These are phyloP conservation scores for Euspilapteryx auroguttella DNA, from an alignment of 2,888 invertebrate genomes.

Conservation along the genomic window DNA sequence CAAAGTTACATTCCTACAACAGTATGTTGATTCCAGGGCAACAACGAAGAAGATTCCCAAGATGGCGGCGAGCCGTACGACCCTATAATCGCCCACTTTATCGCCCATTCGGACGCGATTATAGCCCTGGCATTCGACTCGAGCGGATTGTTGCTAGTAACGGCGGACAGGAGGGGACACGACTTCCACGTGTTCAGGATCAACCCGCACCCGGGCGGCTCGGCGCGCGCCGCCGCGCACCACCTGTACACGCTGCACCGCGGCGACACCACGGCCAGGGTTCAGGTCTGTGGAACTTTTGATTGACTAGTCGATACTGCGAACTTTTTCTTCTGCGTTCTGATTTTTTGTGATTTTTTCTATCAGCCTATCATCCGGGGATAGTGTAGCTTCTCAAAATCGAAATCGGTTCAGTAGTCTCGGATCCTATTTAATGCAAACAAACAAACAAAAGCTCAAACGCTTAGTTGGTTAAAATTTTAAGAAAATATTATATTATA, in stretches of 20 bases:
- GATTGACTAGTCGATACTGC: too few relatives aligned
- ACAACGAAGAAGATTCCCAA: conserved; percentile 57
- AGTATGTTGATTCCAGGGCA: conserved; percentile 34
- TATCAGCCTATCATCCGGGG: too few relatives aligned
- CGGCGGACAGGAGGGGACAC: conserved; percentile 90
- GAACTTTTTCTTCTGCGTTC: too few relatives aligned
- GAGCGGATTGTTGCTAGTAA: conserved; percentile 85
- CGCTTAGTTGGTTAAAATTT: too few relatives aligned
- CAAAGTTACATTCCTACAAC: too few relatives aligned
- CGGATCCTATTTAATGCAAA: too few relatives aligned
- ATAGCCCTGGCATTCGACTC: conserved; percentile 90
- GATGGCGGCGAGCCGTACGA: conserved; percentile 69
- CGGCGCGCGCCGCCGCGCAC: conserved; percentile 85
- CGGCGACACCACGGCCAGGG: conserved; percentile 95
- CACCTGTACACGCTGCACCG: conserved; percentile 94
- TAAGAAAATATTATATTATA: too few relatives aligned
- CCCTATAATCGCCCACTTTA: conserved; percentile 83
- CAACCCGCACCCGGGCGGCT: conserved; percentile 88
- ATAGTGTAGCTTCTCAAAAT: too few relatives aligned
- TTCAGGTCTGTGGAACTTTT: conserved; percentile 55
- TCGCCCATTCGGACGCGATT: conserved; percentile 85
- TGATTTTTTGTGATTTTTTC: too few relatives aligned
- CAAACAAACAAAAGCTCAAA: too few relatives aligned
- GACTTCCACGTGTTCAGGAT: conserved; percentile 96
- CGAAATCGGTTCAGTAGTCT: too few relatives aligned